Base-by-base conservation (phyloP, 53 echinoderm and acorn worm genomes). In the Echinarachnius parma region DNA sequence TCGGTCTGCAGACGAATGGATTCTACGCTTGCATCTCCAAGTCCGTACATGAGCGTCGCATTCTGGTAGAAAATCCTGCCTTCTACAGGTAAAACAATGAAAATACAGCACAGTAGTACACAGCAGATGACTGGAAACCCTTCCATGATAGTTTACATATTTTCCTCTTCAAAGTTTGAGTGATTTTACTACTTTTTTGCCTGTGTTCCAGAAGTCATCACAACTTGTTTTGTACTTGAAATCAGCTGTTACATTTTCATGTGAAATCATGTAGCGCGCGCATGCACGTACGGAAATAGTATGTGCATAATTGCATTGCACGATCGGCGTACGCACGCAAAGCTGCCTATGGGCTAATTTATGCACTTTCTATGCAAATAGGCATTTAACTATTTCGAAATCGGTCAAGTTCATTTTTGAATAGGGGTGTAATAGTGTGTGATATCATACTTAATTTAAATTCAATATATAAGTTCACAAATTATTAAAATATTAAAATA, bases 361-460 rank as follows among this genome's bases (percentile, higher is more conserved):
- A 68, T 68, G 52, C 57, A 24, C 57, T 72, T 72, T 72, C 74
- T 72, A 72, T 72, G 74, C 57, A 72, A 72, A 72, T 72, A 15
- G 28, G 39, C 44, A 8, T 72, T 72, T 72, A 72, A 72, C 67
- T 31, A 16, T 14, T 31, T 32, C 33, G 50, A 31, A 53, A 5
- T 34, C 39, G 74, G 74, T 5, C 39, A 14, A 8, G 10, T 72
- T 18, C 18, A 72, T 56, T 16, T 22, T 53, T 13, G 0, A 10
- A 34, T 31, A 49, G 53, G 69, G 69, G 13, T 62, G 24, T 4
- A 36, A 2, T 5, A n/a, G n/a, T n/a, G n/a, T n/a, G n/a, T n/a
- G n/a, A n/a, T n/a, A n/a, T n/a, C n/a, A n/a, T n/a, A n/a, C n/a
- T n/a, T n/a, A n/a, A n/a, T n/a, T n/a, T n/a, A n/a, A n/a, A n/a